Evolutionary conservation across 2,113 vertebrate species (phyloP).

Genomic region (Perccottus glenii): DNA sequence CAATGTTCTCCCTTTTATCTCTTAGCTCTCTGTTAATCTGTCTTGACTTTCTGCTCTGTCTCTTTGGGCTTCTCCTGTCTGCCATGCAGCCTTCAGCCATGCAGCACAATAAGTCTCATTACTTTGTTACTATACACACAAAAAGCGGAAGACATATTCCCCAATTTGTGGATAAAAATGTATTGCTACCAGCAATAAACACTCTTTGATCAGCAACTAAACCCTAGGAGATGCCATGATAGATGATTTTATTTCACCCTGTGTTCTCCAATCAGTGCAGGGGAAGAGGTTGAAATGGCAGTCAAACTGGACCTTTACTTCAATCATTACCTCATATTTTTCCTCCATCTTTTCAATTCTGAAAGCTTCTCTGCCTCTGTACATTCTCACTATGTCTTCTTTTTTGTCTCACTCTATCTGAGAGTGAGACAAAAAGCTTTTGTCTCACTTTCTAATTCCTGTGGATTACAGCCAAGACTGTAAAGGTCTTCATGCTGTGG

Average conservation of each 20-base stretch:
- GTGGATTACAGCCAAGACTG: slow-evolving; percentile 20
- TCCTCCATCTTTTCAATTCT: slow-evolving; percentile 27
- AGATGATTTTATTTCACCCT: background rate
- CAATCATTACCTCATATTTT: slow-evolving; percentile 21
- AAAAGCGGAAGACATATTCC: background rate
- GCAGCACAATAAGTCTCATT: slow-evolving; percentile 1
- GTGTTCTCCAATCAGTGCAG: slow-evolving; percentile 21
- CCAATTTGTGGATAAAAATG: background rate
- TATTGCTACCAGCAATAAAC: slow-evolving; percentile 1
- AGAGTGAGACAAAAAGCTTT: no score
- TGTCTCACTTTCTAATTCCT: no score
- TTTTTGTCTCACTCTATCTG: slow-evolving; percentile 26
- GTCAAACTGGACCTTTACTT: slow-evolving; percentile 21
- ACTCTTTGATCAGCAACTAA: slow-evolving; percentile 1
- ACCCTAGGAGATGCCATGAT: background rate
- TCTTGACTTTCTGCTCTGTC: slow-evolving; percentile 43
- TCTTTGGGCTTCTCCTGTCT: slow-evolving; percentile 44
- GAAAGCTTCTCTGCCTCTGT: slow-evolving; percentile 25
- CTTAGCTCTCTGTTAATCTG: slow-evolving; percentile 54
- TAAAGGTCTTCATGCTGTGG: slow-evolving; percentile 21
- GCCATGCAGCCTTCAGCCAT: slow-evolving; percentile 10
- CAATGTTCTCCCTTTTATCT: slow-evolving; percentile 66
- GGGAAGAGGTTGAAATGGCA: slow-evolving; percentile 55
- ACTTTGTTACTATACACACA: slow-evolving; percentile 14
- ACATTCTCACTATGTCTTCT: slow-evolving; percentile 8